A percentile compares a stretch with the other conserved stretches of the same genome.
These are phyloP conservation scores for Sebastes flavidus DNA, from an alignment of 2,797 vertebrate genomes.

Conservation along the genomic window DNA sequence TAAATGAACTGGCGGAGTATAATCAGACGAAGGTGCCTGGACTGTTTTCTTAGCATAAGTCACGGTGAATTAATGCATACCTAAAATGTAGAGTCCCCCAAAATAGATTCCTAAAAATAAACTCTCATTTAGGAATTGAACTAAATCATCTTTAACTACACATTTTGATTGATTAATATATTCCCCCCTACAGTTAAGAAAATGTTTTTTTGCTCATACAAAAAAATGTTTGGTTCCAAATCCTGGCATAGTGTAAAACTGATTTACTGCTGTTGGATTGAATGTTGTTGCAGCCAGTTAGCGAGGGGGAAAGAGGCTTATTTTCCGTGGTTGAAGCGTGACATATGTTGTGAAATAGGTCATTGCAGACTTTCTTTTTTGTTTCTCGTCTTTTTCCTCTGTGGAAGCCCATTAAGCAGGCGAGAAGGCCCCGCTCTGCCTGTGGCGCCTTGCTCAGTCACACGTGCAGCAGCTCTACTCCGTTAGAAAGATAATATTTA, in stretches of 20 bases:
- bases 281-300: conserved; percentile 71
- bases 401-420: conserved; percentile 57
- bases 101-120: conserved; percentile 57
- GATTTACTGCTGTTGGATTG: conserved; percentile 64
- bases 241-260: conserved; percentile 58
- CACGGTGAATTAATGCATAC: conserved; percentile 10
- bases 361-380: conserved; percentile 56
- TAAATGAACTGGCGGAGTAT: conserved; percentile 46
- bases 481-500: conserved; percentile 76
- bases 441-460: conserved; percentile 40
- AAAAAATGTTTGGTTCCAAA: conserved; percentile 34
- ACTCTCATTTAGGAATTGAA: conserved; percentile 13
- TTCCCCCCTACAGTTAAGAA: conserved; percentile 26
- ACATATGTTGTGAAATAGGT: conserved; percentile 74
- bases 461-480: conserved; percentile 39
- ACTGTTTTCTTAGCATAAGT: conserved; percentile 52
- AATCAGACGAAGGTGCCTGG: conserved; percentile 35
- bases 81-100: conserved; percentile 18
- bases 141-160: conserved; percentile 27
- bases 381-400: conserved; percentile 52
- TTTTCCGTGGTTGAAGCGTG: conserved; percentile 70
- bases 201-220: conserved; percentile 10
- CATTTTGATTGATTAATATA: conserved; percentile 49
- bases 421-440: conserved; percentile 26
- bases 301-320: conserved; percentile 59